Conservation (phyloP, 2,113 vertebrate species). For the Eurystomus gularis region DNA sequence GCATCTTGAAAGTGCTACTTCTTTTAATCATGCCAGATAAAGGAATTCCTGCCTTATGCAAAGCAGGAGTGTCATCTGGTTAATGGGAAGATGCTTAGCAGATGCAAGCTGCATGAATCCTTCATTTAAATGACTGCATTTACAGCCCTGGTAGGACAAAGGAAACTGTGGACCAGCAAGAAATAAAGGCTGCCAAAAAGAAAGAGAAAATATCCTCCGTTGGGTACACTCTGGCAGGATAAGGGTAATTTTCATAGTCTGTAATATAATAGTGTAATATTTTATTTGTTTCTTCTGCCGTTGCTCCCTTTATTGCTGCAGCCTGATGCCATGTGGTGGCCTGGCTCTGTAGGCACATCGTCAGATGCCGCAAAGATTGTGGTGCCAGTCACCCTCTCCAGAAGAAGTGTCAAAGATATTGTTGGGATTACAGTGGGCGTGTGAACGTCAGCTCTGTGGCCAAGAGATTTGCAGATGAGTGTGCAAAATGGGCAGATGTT, state of each 20-base stretch:
- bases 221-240: neutral
- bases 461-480: neutral
- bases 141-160: neutral
- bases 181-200: neutral
- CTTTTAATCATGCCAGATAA: slow-evolving; percentile 3
- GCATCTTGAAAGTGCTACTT: neutral
- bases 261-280: neutral
- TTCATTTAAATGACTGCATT: neutral
- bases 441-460: neutral
- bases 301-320: neutral
- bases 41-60: slow-evolving; percentile 6
- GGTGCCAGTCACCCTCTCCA: neutral
- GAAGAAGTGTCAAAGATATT: neutral
- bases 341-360: neutral
- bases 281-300: neutral
- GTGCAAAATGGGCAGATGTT: neutral
- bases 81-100: slow-evolving; percentile 30
- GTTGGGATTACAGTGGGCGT: neutral
- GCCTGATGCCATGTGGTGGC: fast-evolving
- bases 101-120: slow-evolving; percentile 8
- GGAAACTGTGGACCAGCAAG: neutral
- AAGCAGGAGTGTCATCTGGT: neutral
- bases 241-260: neutral
- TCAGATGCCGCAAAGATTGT: neutral
- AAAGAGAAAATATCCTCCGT: neutral